Evolutionary conservation across 2,113 vertebrate genomes (phyloP).

Genomic region (Sceloporus undulatus): DNA sequence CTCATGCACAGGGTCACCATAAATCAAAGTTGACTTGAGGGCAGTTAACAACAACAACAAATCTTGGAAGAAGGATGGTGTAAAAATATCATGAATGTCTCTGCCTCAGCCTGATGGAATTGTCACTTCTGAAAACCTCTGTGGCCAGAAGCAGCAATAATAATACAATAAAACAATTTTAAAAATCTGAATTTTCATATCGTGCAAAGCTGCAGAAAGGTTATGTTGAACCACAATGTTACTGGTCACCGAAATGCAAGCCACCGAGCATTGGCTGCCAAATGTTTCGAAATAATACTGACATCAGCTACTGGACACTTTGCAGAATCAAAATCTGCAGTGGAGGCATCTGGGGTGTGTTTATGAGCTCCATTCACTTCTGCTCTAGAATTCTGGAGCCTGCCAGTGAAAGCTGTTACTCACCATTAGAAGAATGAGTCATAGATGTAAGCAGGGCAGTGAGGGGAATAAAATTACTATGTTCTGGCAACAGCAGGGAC

Average conservation of each 20-base stretch:
- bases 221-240: not conserved
- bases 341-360: not conserved
- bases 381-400: conserved; percentile 14
- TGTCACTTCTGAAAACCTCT: too few species aligned
- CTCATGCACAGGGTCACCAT: too few species aligned
- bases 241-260: not conserved
- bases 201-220: not conserved
- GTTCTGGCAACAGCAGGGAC: not conserved
- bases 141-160: too few species aligned
- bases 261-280: not conserved
- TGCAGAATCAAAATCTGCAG: not conserved
- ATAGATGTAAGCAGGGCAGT: not conserved
- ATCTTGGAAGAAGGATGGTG: too few species aligned
- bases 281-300: not conserved
- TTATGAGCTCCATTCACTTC: conserved; percentile 23
- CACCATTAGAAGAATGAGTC: conserved; percentile 40
- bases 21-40: too few species aligned
- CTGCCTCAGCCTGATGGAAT: too few species aligned
- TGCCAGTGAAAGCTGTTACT: conserved; percentile 17
- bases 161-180: too few species aligned
- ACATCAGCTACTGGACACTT: not conserved
- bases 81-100: too few species aligned
- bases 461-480: conserved; percentile 12
- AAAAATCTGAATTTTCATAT: not conserved
- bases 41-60: too few species aligned